phyloP scores from a whole-genome alignment of 2,888 invertebrate genomes.

The Phengaris alcon region DNA sequence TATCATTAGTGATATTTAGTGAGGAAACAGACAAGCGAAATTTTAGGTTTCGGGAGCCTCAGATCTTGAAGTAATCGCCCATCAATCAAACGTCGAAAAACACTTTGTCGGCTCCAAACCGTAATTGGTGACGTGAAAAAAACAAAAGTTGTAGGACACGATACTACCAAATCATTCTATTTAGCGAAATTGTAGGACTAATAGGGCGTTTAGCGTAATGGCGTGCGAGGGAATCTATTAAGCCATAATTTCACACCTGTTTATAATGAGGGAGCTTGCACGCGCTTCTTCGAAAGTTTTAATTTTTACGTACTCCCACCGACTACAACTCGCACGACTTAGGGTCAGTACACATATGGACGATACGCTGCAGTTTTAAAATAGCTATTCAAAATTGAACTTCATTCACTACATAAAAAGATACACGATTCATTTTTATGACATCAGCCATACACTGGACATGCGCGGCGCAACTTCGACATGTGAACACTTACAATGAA shows the following conservation, averaged over 20 bases:
- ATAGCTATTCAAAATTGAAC: too few relatives aligned
- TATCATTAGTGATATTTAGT: constrained; percentile 35
- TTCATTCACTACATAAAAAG: too few relatives aligned
- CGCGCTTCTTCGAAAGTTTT: constrained; percentile 49
- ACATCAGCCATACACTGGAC: too few relatives aligned
- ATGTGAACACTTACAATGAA: too few relatives aligned
- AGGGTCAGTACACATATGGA: too few relatives aligned
- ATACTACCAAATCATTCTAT: constrained; percentile 74
- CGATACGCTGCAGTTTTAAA: too few relatives aligned
- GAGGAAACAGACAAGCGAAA: constrained; percentile 36
- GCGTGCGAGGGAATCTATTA: constrained; percentile 55
- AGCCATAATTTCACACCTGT: constrained; percentile 78
- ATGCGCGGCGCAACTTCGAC: too few relatives aligned
- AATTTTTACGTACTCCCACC: constrained; percentile 44
- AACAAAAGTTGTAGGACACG: constrained; percentile 75
- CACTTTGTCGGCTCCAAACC: constrained; percentile 60
- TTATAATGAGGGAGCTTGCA: constrained; percentile 70
- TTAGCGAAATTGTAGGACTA: constrained; percentile 77
- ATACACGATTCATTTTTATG: too few relatives aligned
- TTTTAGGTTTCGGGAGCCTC: constrained; percentile 63
- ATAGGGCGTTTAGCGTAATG: constrained; percentile 71
- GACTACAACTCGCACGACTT: constrained; percentile 41
- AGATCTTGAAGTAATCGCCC: constrained; percentile 70
- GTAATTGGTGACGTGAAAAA: constrained; percentile 69
- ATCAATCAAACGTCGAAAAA: constrained; percentile 70